Percentiles rank a stretch among this genome's conserved stretches.
phyloP scores from a whole-genome alignment of 2,113 vertebrate species.

The Dendrocopos noguchii region DNA sequence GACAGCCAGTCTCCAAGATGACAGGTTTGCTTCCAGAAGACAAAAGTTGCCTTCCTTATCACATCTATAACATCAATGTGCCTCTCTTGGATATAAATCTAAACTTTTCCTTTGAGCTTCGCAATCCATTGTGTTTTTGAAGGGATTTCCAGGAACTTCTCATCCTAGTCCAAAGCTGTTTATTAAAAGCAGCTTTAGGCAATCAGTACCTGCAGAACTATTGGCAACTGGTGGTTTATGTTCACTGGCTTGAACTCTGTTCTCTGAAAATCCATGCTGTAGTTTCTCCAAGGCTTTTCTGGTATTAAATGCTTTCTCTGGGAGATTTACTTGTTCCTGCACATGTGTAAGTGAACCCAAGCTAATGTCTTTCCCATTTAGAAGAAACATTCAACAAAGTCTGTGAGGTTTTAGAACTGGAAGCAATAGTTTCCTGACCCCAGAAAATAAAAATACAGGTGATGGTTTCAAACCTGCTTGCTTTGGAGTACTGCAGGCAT shows the following conservation, averaged over 20 bases:
- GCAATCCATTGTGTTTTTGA: background rate
- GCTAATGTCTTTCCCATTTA: background rate
- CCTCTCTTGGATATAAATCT: background rate
- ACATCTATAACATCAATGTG: background rate
- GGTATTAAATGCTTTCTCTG: conserved; percentile 8
- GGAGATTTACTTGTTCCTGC: background rate
- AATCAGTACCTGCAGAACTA: background rate
- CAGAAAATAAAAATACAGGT: background rate
- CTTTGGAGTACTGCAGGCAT: background rate
- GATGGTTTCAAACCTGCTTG: background rate
- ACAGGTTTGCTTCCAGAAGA: background rate
- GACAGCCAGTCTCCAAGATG: background rate
- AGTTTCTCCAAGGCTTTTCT: background rate
- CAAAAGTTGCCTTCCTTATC: background rate
- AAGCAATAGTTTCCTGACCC: background rate
- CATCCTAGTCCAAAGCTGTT: background rate
- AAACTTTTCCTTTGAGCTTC: conserved; percentile 9
- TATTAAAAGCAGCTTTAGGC: conserved; percentile 27
- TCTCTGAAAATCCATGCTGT: background rate
- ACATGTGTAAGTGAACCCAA: background rate
- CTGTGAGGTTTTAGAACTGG: background rate
- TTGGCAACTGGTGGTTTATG: conserved; percentile 6
- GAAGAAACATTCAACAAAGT: background rate
- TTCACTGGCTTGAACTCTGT: conserved; percentile 15
- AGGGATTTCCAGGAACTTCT: conserved; percentile 22